Conservation (phyloP, 2,113 vertebrate species). For the Tauraco erythrolophus region DNA sequence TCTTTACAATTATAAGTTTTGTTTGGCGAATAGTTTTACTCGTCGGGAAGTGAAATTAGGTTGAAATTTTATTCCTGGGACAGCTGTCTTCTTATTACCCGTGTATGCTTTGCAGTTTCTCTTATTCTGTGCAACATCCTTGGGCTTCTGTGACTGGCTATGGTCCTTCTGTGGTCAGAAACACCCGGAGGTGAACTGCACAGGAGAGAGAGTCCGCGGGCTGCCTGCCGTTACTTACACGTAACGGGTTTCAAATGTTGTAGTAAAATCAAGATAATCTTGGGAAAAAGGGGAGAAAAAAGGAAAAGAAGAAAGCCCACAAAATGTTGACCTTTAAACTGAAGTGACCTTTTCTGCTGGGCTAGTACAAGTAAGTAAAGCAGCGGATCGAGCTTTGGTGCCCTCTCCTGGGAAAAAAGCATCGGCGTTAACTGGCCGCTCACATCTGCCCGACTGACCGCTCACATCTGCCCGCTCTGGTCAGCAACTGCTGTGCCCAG, state of each 20-base stretch:
- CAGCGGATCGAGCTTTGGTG: not conserved
- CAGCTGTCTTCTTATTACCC: not conserved
- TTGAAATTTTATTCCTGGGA: not conserved
- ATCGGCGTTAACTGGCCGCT: not conserved
- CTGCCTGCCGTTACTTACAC: not conserved
- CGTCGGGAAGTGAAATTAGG: not conserved
- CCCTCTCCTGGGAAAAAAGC: not conserved
- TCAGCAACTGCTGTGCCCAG: not conserved
- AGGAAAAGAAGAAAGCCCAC: not conserved
- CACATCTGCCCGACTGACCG: too few species aligned
- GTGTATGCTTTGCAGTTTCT: rapidly evolving
- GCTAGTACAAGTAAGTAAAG: not conserved
- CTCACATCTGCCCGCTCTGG: not conserved
- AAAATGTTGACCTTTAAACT: not conserved
- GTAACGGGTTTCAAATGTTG: not conserved
- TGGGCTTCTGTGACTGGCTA: not conserved
- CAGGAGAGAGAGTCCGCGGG: not conserved
- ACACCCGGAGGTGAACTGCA: not conserved
- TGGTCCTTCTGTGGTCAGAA: not conserved
- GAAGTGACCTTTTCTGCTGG: not conserved
- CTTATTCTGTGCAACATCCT: not conserved
- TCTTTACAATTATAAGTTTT: not conserved
- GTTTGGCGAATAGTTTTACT: not conserved
- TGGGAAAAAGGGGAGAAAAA: not conserved
- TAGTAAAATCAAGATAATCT: not conserved